These are phyloP conservation scores for Bedellia somnulentella DNA, from an alignment of 2,888 invertebrate genomes.

Conservation along the genomic window DNA sequence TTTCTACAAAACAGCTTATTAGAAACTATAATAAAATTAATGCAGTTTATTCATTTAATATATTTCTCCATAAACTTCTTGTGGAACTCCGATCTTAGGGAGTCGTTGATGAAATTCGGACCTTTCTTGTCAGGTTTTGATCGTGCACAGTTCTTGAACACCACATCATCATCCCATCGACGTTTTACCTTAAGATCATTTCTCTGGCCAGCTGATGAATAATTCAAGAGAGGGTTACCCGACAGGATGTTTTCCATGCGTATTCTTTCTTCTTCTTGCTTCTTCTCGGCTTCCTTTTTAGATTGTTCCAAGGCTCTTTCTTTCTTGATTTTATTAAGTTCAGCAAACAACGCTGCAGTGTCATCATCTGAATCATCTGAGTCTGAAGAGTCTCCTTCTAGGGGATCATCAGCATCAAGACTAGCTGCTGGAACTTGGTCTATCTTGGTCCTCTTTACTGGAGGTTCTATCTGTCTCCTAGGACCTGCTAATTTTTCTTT, in stretches of 20 bases:
- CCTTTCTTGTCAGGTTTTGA: slow-evolving; percentile 89
- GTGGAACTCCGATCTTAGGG: slow-evolving; percentile 96
- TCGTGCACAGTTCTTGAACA: slow-evolving; percentile 98
- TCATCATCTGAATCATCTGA: slow-evolving; percentile 91
- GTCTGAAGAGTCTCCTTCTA: slow-evolving; percentile 81
- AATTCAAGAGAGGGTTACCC: slow-evolving; percentile 93
- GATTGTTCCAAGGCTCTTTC: slow-evolving; percentile 91
- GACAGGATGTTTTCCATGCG: slow-evolving; percentile 97
- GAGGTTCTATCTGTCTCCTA: slow-evolving; percentile 36
- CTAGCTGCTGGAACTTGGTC: slow-evolving; percentile 85
- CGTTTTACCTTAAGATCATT: slow-evolving; percentile 86
- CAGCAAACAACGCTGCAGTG: slow-evolving; percentile 90
- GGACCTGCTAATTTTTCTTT: slow-evolving; percentile 54
- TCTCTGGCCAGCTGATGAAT: slow-evolving; percentile 73
- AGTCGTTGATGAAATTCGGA: slow-evolving; percentile 95
- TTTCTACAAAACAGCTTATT: too few species aligned
- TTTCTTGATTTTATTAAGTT: slow-evolving; percentile 93
- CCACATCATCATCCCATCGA: slow-evolving; percentile 99
- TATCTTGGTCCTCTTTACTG: slow-evolving; percentile 68
- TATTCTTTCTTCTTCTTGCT: slow-evolving; percentile 94
- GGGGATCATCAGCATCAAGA: slow-evolving; percentile 94
- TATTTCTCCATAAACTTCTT: slow-evolving; percentile 99
- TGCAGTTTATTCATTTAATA: slow-evolving; percentile 77
- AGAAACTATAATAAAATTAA: too few species aligned
- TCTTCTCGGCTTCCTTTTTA: slow-evolving; percentile 86